Evolutionary conservation across 1,140 invertebrate species (phyloP), one percentile per base, ranked within the genome.

Genomic region (Bicyclus anynana): DNA sequence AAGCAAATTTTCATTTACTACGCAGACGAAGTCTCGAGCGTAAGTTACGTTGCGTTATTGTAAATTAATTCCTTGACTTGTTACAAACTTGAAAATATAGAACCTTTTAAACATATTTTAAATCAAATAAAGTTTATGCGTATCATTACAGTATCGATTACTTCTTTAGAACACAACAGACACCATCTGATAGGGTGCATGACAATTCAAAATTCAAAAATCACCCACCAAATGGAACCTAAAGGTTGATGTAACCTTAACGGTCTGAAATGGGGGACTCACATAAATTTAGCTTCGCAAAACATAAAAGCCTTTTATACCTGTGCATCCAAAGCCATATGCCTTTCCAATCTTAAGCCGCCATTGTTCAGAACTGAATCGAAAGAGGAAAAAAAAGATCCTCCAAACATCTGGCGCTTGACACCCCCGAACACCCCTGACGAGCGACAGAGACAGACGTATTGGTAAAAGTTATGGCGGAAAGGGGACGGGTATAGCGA

Each of bases 331-430:
- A 56, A 44, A 57, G 51, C 69, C 72, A 72, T 72, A 75, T 75
- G 72, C 64, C 62, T 63, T 62, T 59, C 42, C 62, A 69, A 74
- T 67, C 70, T 72, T 59, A 65, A 62, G 46, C 44, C 59, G 18
- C 61, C 61, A 70, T 69, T 69, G 68, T 74, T 68, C 71, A 53
- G 62, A 48, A 52, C 69, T 65, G 60, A 65, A 70, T 53, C 67
- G 65, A 65, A 66, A 63, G 46, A 53, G 40, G 68, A 64, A 68
- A 74, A 72, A 69, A 72, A 62, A 49, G 57, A 66, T 64, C 58
- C 49, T 40, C 53, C 40, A 60, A 79, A 79, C 76, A 79, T 79
- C 76, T 79, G 76, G 67, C 67, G 71, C 59, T 49, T 53, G 59
- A 58, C 70, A 72, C 70, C 70, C 70, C 62, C 64, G 59, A 62